Evolutionary conservation across 2,113 vertebrate species (phyloP), one percentile per base, ranked within the genome.

Genomic region (Ptyas mucosa): DNA sequence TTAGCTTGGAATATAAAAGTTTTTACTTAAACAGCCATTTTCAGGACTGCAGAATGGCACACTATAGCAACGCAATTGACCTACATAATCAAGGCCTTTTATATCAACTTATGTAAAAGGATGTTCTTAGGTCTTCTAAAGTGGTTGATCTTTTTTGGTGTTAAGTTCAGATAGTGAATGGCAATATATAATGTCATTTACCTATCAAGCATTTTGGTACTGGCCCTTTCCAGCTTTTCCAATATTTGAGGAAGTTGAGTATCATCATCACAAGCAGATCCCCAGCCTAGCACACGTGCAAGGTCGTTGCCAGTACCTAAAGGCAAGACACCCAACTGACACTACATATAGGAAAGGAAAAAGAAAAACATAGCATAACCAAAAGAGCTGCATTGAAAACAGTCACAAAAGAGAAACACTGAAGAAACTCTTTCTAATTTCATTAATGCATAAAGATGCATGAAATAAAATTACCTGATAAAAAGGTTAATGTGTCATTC

Each of bases 201-300:
- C 99, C 99, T 98, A 98, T 99, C 99, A 89, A 99, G 94, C 99
- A 99, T 99, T 98, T 99, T 99, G 90, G 99, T 99, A 96, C 99
- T 99, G 94, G 99, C 99, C 94, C 99, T 97, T 96, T 99, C 99
- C 96, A 99, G 98, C 94, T 99, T 99, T 95, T 99, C 99, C 96
- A 99, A 96, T 93, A 99, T 99, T 97, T 99, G 99, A 0, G 99
- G 99, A 58, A 99, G 98, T 95, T 99, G 99, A 0, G 99, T 97
- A 94, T 99, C 99, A 0, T 99, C 99, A 0, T 99, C 99, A 29
- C 99, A 99, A 90, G 99, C 99, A 0, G 99, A 99, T 0, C 99
- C 99, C 99, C 99, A 99, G 53, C 99, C 99, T 55, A 99, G 97
- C 46, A 99, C 99, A 1, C 99, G 98, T 3, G 99, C 99, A 91